Evolutionary conservation across 2,797 vertebrate species (phyloP).

Genomic region (Sebastiscus albofasciatus): DNA sequence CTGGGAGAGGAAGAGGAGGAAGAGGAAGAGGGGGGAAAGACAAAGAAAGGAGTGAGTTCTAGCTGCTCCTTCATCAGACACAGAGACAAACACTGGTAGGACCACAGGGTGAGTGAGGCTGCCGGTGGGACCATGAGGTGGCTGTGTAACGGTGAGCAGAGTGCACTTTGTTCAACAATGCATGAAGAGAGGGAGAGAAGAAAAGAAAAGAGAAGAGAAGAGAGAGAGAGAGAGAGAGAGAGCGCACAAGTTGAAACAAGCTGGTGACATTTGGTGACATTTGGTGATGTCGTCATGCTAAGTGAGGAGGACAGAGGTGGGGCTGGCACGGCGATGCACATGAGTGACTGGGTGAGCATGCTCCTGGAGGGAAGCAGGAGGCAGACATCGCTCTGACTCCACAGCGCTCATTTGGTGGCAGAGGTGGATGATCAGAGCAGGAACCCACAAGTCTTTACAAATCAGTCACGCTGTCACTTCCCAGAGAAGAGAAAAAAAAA

Average conservation of each 20-base stretch:
- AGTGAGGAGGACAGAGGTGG: conserved; percentile 71
- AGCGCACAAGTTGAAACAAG: conserved; percentile 55
- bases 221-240: conserved; percentile 6
- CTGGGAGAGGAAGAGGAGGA: conserved; percentile 71
- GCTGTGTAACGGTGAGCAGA: conserved; percentile 69
- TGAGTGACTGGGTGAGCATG: conserved; percentile 79
- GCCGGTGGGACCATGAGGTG: conserved; percentile 77
- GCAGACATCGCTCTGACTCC: conserved; percentile 71
- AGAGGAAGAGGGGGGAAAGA: not conserved
- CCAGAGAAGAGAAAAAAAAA: conserved; percentile 35
- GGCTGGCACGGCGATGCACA: conserved; percentile 68
- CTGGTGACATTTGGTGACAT: conserved; percentile 67
- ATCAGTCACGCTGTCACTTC: conserved; percentile 78
- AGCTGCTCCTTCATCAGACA: conserved; percentile 12
- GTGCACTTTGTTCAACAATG: conserved; percentile 74
- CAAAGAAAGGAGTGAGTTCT: conserved; percentile 40
- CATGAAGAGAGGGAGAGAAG: conserved; percentile 52
- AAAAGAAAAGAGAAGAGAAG: conserved; percentile 3
- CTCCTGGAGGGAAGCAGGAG: conserved; percentile 69
- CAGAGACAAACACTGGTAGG: conserved; percentile 55
- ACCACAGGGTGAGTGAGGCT: conserved; percentile 74
- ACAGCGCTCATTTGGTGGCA: conserved; percentile 60
- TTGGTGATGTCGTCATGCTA: conserved; percentile 78
- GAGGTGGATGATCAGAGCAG: conserved; percentile 66
- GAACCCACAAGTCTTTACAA: conserved; percentile 68